Base-by-base conservation (phyloP, 2,888 invertebrate species). In the Byasa hedistus region DNA sequence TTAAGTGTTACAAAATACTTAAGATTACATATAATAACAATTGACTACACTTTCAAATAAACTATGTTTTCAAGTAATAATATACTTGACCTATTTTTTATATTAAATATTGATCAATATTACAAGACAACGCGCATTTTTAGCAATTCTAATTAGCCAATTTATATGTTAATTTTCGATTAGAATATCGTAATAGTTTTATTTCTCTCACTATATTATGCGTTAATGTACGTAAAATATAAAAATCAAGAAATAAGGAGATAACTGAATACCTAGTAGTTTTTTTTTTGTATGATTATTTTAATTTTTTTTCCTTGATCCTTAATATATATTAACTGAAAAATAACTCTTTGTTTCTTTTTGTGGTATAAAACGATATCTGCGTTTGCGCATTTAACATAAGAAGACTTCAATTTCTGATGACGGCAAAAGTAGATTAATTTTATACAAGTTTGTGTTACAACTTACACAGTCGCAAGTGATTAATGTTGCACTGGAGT, bases 1-100 rank as follows among this genome's bases (percentile, higher is more conserved):
- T 57, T 52, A 39, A 56, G 44, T 64, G 32, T 64, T 66, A 65
- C 64, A 68, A 68, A 57, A 64, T 64, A 65, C 61, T 60, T 51
- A 23, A 60, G 61, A 61, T 52, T 51, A 63, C 27, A 51, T 44
- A 52, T 63, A n/a, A n/a, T n/a, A 19, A 54, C 22, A 58, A 52
- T 58, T 22, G 51, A 48, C 8, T 27, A 48, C 48, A 48, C 48
- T 48, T 57, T 57, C 15, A 44, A 57, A 23, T 12, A n/a, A 23
- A 57, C 36, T n/a, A 57, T 27, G 23, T 24, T 23, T 24, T 15
- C n/a, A 8, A 48, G 27, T 60, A 32, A 60, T n/a, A 51, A 60
- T 27, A 15, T 60, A 32, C 51, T 60, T 60, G 51, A 60, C 60
- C 51, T 27, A 51, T 27, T 57, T 12, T 57, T 36, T n/a, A 57